Conservation (phyloP, 35 echinoderm and acorn worm genomes). For the Anneissia japonica region DNA sequence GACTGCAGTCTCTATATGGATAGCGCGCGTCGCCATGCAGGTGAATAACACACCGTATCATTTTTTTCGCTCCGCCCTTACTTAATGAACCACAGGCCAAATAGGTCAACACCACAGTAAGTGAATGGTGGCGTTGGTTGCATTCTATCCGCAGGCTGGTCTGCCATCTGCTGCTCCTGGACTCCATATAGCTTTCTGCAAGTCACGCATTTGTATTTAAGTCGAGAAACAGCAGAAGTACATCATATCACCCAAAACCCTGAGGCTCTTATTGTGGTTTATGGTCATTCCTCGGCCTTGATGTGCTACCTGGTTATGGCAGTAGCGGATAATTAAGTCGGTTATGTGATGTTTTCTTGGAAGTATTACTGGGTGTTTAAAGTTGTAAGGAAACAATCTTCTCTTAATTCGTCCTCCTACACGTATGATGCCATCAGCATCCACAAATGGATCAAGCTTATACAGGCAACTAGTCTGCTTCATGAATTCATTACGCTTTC, state of each 20-base stretch:
- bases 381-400: constrained; percentile 12
- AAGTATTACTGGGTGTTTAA: constrained; percentile 58
- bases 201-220: neutral
- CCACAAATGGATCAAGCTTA: constrained; percentile 56
- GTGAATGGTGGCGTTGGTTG: constrained; percentile 42
- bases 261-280: neutral
- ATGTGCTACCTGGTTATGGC: constrained; percentile 22
- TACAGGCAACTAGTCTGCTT: constrained; percentile 28
- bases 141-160: constrained; percentile 36
- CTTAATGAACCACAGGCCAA: constrained; percentile 53
- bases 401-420: constrained; percentile 58
- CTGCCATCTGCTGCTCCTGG: constrained; percentile 46
- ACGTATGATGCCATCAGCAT: constrained; percentile 47
- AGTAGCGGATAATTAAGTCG: constrained; percentile 20
- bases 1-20: constrained; percentile 55
- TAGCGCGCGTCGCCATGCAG: constrained; percentile 50
- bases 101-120: constrained; percentile 67
- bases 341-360: constrained; percentile 33
- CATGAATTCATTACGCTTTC: neutral
- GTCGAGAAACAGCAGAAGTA: neutral
- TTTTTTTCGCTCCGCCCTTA: constrained; percentile 48
- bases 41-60: constrained; percentile 63
- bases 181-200: neutral
- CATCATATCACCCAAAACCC: constrained; percentile 1
- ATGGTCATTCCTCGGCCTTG: constrained; percentile 35